Evolutionary conservation across 1,140 invertebrate species (phyloP), one percentile per base, ranked within the genome.

Genomic region (Drosophila nannoptera): DNA sequence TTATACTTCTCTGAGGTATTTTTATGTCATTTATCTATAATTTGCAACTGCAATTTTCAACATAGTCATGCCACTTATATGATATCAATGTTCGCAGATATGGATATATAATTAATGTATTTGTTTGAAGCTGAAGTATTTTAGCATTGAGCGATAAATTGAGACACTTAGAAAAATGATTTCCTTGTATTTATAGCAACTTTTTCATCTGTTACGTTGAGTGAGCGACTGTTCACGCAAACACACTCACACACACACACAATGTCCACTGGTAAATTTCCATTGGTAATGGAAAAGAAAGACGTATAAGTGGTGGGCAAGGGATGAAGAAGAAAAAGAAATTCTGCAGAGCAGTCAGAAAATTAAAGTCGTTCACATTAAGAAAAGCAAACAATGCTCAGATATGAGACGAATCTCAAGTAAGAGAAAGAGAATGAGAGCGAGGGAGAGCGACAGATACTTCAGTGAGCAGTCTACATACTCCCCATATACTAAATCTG

Each of bases 251-350:
- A 29, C 12, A 14, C 8, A 66, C 66, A 46, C 40, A 38, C 33
- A 40, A 12, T 55, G 22, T 65, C 61, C 59, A 42, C 56, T 71
- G 69, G 69, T 55, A 71, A 61, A 38, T 71, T 71, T 71, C 64
- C 69, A 71, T 64, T 61, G 22, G n/a, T 12, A 16, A 33, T 42
- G 14, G 48, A 49, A 71, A 55, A 70, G 54, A 70, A 70, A 70
- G 68, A 58, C 38, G 40, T 29, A 14, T 55, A 61, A 56, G 69
- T 71, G 69, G 69, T 67, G 48, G 56, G 61, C 61, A 46, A 29
- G 7, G 12, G 14, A 43, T 7, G 40, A 7, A 12, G 40, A n/a
- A 42, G 11, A 42, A 42, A 42, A 42, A 42, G 5, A 66, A 66
- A 54, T 40, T 9, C 45, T 50, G 31, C 22, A 58, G 46, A 33